Evolutionary conservation across 2,113 vertebrate species (phyloP).

Genomic region (Osmerus eperlanus): DNA sequence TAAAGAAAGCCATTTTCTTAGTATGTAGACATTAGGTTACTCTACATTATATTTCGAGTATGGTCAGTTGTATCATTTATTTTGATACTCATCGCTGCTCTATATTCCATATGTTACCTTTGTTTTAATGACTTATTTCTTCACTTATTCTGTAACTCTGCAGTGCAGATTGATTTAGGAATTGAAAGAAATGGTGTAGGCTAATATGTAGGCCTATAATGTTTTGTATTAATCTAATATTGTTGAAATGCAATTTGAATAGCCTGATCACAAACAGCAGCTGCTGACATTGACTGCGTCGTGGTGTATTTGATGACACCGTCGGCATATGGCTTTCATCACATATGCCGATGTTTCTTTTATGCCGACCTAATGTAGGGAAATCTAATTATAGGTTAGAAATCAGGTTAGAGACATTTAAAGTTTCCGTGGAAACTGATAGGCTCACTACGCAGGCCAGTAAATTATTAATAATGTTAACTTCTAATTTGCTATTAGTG

Average conservation of each 20-base stretch:
- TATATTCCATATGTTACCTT: too few species aligned
- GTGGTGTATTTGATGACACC: background rate
- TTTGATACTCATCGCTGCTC: too few species aligned
- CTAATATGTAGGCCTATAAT: background rate
- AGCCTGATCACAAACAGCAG: conserved; percentile 4
- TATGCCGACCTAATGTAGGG: background rate
- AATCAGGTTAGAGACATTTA: too few species aligned
- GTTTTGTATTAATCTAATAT: background rate
- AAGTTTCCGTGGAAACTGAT: too few species aligned
- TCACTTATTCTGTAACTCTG: too few species aligned
- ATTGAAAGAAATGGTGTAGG: background rate
- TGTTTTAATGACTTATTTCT: too few species aligned
- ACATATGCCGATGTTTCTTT: background rate
- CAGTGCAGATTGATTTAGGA: background rate
- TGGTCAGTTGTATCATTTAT: too few species aligned
- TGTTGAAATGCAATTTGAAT: background rate
- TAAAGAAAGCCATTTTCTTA: background rate
- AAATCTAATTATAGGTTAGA: background rate
- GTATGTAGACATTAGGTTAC: too few species aligned
- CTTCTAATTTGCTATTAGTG: background rate
- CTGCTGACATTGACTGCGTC: background rate
- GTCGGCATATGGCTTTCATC: background rate
- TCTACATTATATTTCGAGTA: too few species aligned
- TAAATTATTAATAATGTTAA: background rate
- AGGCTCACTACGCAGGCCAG: background rate